A percentile compares a stretch with the other conserved stretches of the same genome.
Evolutionary conservation across 2,888 invertebrate genomes (phyloP).

Genomic region (Electrophaes corylata): DNA sequence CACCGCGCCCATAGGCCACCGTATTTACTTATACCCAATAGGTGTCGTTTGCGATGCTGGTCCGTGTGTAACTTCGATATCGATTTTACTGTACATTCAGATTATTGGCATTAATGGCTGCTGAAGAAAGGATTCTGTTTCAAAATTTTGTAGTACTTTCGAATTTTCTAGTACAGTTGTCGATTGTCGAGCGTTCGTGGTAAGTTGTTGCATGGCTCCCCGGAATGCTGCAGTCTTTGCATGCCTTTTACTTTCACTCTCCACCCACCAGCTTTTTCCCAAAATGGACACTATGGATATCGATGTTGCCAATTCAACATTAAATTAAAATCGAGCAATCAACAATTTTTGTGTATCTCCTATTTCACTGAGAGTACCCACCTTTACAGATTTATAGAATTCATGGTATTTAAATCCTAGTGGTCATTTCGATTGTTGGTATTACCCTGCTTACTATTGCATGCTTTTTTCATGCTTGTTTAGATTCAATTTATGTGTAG

Average conservation of each 20-base stretch:
- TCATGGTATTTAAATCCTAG: conserved; percentile 38
- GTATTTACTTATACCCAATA: conserved; percentile 62
- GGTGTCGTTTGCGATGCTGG: conserved; percentile 81
- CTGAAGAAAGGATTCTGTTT: conserved; percentile 79
- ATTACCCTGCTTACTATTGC: conserved; percentile 47
- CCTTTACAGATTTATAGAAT: conserved; percentile 15
- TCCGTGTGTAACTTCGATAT: conserved; percentile 78
- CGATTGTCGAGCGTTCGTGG: conserved; percentile 79
- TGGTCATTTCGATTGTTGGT: conserved; percentile 51
- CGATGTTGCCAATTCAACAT: conserved; percentile 1
- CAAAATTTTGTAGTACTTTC: conserved; percentile 71
- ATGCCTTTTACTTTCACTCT: conserved; percentile 47
- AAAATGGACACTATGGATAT: conserved; percentile 57
- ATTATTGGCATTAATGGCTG: conserved; percentile 81
- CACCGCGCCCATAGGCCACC: conserved; percentile 55
- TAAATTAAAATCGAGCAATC: not conserved
- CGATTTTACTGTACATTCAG: conserved; percentile 69
- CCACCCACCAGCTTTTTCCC: conserved; percentile 63
- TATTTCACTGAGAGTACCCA: conserved; percentile 9
- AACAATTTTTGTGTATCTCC: conserved; percentile 4
- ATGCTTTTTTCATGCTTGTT: conserved; percentile 58
- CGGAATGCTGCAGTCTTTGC: conserved; percentile 52
- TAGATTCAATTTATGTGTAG: conserved; percentile 42
- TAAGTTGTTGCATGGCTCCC: conserved; percentile 77
- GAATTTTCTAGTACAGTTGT: conserved; percentile 71